Evolutionary conservation across 2,888 invertebrate species (phyloP), one percentile per base, ranked within the genome.

Genomic region (Agriotes lineatus): DNA sequence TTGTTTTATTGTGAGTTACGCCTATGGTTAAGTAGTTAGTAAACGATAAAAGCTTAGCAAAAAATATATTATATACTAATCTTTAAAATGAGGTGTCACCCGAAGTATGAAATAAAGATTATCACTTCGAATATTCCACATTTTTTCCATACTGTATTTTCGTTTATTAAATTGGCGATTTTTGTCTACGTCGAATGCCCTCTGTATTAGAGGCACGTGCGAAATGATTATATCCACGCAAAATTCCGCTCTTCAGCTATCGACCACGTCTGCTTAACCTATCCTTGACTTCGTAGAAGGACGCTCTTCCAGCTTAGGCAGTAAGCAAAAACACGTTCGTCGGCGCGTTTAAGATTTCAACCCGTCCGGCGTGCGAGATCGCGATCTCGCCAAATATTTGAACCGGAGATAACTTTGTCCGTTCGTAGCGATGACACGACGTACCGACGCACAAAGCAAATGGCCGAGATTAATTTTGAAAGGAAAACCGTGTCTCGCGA

Each of bases 381-480:
- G 52, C 50, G 42, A 48, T 48, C 50, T 61, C 61, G 50, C 44
- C 61, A 62, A 59, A 62, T 62, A 62, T 62, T 62, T 62, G 30
- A 22, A 22, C 30, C 48, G 25, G 50, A 62, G 52, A 62, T 62
- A 62, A 62, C 62, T 61, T 50, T 52, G 62, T 61, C 50, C 54
- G 62, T 61, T 22, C 44, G 20, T 33, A 10, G 33, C n/a, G 44
- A 63, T 58, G 65, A 65, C 58, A 65, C 35, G 52, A 62, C 61
- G 61, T 52, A 37, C 37, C 54, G 58, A 58, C 57, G 35, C 42
- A 59, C 39, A 58, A 65, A 65, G 50, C n/a, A 58, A 65, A 65
- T 67, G 25, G 67, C 54, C 39, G 61, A 62, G 61, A 67, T 67
- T 67, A 67, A 67, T 60, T 52, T 60, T 67, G 60, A 67, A 62